These are phyloP conservation scores for Falcaria lacertinaria DNA, from an alignment of 2,888 invertebrate species.

Conservation along the genomic window DNA sequence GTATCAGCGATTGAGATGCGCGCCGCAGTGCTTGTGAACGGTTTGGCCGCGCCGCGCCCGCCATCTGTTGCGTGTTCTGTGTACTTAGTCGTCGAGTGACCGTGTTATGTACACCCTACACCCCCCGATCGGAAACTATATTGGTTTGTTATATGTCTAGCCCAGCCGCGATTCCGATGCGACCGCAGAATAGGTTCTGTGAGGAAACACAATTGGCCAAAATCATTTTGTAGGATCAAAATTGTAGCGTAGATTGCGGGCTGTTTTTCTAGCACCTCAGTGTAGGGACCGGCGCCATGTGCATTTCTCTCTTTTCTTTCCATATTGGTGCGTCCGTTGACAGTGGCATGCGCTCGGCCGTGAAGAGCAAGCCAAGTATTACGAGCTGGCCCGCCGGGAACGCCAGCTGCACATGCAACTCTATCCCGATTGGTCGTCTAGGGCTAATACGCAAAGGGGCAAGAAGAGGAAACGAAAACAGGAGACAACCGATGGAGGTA, in stretches of 20 bases:
- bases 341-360: constrained; percentile 99
- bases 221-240: constrained; percentile 73
- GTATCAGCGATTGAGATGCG: not conserved
- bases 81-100: constrained; percentile 78
- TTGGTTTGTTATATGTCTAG: constrained; percentile 78
- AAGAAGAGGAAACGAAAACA: constrained; percentile 99
- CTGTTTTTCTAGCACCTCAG: constrained; percentile 86
- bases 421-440: constrained; percentile 99
- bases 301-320: constrained; percentile 79
- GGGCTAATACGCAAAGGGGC: constrained; percentile 99
- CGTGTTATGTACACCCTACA: constrained; percentile 67
- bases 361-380: constrained; percentile 99
- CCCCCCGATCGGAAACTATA: constrained; percentile 70
- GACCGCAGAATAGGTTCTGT: constrained; percentile 80
- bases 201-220: constrained; percentile 78
- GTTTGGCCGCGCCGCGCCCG: constrained; percentile 38
- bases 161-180: constrained; percentile 64
- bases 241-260: constrained; percentile 74
- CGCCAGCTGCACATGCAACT: constrained; percentile 99
- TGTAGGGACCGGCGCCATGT: constrained; percentile 69
- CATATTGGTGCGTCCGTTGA: constrained; percentile 69
- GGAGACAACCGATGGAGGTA: constrained; percentile 98
- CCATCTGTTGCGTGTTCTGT: constrained; percentile 69
- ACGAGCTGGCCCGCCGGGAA: constrained; percentile 98
- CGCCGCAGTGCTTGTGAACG: not conserved